Percentiles rank a stretch among this genome's conserved stretches.
These are phyloP conservation scores for Gymnopithys bicolor DNA, from an alignment of 2,797 vertebrate species.

Conservation along the genomic window DNA sequence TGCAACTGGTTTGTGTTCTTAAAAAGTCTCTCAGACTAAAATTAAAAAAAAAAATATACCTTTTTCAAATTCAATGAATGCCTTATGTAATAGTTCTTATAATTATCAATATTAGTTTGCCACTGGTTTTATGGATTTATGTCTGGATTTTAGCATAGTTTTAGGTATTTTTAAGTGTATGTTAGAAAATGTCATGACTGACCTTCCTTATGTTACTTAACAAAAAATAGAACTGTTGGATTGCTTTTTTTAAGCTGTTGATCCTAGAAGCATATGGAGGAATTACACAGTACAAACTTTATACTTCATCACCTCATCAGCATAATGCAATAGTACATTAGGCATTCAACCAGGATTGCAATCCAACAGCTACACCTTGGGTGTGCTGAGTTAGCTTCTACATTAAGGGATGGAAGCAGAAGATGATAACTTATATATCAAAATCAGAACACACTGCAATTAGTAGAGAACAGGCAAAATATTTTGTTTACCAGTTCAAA, in stretches of 20 bases:
- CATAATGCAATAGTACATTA: constrained; percentile 30
- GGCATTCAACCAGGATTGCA: constrained; percentile 49
- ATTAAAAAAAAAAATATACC: background rate
- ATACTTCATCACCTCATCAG: constrained; percentile 52
- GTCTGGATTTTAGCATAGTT: background rate
- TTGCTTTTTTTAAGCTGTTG: constrained; percentile 31
- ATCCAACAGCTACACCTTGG: constrained; percentile 18
- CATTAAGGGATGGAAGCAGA: constrained; percentile 23
- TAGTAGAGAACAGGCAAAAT: constrained; percentile 19
- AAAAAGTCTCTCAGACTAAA: background rate
- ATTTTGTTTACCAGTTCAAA: constrained; percentile 3
- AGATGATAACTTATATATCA: constrained; percentile 1
- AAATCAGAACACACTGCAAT: constrained; percentile 33
- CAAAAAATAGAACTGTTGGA: constrained; percentile 20
- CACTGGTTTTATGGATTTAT: background rate
- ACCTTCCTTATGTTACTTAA: constrained; percentile 29
- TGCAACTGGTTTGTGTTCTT: background rate
- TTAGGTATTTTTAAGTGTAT: background rate
- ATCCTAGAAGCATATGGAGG: constrained; percentile 54
- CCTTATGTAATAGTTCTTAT: background rate
- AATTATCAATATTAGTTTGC: background rate
- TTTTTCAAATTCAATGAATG: background rate
- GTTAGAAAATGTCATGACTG: background rate
- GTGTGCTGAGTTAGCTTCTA: constrained; percentile 38
- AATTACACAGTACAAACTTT: constrained; percentile 45